Conservation (phyloP, 2,888 invertebrate species). For the Gastrophysa polygoni region DNA sequence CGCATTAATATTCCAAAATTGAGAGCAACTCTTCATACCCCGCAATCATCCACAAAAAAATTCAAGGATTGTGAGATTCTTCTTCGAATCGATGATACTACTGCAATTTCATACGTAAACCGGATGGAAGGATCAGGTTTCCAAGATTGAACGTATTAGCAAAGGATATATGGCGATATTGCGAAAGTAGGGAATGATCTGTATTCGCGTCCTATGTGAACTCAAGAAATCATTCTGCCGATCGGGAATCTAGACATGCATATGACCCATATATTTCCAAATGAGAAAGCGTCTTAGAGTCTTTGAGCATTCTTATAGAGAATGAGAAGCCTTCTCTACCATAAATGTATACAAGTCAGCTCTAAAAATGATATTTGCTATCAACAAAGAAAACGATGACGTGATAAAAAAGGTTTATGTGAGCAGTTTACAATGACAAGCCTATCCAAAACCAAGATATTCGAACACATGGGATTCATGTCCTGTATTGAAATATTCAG, state of each 20-base stretch:
- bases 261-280: neutral
- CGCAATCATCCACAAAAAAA: no score
- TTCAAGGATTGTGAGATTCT: no score
- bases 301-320: neutral
- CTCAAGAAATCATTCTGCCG: no score
- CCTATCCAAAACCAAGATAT: conserved; percentile 17
- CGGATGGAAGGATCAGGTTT: neutral
- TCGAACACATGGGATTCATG: conserved; percentile 18
- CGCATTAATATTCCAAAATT: no score
- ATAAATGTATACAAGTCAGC: conserved; percentile 13
- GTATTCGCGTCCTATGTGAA: no score
- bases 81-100: no score
- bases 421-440: conserved; percentile 15
- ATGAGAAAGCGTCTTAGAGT: neutral
- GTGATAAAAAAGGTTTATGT: conserved; percentile 14
- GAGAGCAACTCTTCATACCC: no score
- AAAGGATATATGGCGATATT: neutral
- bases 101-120: no score
- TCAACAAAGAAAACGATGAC: neutral
- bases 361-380: neutral
- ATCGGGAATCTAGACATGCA: no score
- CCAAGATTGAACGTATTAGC: neutral
- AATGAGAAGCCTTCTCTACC: neutral
- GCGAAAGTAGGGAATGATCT: neutral
- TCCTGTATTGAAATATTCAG: neutral